These are phyloP conservation scores for Ommatoiulus sabulosus DNA, from an alignment of 2,888 invertebrate genomes.

Conservation along the genomic window DNA sequence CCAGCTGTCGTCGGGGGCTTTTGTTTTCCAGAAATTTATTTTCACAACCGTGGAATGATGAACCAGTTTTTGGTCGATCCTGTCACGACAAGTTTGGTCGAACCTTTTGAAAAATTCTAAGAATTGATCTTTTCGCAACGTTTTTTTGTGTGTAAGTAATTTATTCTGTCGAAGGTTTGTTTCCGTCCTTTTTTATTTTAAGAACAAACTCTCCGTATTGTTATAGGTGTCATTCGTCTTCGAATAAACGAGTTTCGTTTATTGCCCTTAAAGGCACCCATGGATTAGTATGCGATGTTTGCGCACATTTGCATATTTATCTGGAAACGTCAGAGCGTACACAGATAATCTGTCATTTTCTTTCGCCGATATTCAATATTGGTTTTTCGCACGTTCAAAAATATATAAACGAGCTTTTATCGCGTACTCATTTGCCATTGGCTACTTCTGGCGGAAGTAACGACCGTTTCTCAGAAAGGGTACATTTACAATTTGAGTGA, in stretches of 20 bases:
- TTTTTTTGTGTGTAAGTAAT: neutral
- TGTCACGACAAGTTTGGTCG: neutral
- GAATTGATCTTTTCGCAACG: neutral
- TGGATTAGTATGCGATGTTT: neutral
- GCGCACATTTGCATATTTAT: slow-evolving; percentile 18
- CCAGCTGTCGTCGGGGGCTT: neutral
- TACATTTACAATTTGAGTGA: neutral
- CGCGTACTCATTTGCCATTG: neutral
- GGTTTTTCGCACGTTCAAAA: neutral
- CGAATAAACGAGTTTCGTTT: neutral
- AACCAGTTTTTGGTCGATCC: neutral
- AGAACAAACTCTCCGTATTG: neutral
- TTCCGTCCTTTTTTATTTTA: neutral
- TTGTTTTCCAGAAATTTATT: slow-evolving; percentile 6
- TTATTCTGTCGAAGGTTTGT: neutral
- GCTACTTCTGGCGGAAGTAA: neutral
- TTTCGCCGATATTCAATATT: slow-evolving; percentile 1
- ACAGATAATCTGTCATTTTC: neutral
- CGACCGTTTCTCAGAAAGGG: slow-evolving; percentile 18
- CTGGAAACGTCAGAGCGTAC: neutral
- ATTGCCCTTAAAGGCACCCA: neutral
- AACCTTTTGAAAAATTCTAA: slow-evolving; percentile 4
- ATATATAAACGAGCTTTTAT: neutral
- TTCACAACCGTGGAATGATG: neutral
- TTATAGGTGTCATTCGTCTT: neutral